Evolutionary conservation across 1,140 invertebrate genomes (phyloP).

Genomic region (Bombus pascuorum): DNA sequence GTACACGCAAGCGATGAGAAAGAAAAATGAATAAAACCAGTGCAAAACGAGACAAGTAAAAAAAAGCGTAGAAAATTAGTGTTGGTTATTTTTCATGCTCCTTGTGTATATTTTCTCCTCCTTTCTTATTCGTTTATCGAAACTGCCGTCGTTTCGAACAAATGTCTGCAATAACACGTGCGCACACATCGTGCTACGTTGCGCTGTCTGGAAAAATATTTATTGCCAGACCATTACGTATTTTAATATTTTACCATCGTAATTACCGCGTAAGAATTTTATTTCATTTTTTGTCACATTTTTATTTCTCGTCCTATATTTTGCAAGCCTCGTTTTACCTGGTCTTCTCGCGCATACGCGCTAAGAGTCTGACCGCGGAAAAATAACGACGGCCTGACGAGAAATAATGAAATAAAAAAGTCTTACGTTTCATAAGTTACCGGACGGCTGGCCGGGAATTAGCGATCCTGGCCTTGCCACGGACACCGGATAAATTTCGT

Average conservation of each 20-base stretch:
- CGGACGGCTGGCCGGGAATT: constrained; percentile 4
- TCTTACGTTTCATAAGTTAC: constrained; percentile 15
- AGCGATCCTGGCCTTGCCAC: not conserved
- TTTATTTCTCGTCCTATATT: not conserved
- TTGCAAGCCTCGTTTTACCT: not conserved
- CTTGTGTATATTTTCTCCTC: not conserved
- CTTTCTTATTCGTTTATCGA: constrained; percentile 1
- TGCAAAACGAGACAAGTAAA: not conserved
- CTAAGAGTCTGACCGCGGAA: not conserved
- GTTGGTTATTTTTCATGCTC: not conserved
- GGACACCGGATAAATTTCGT: constrained; percentile 17
- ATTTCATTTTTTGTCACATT: not conserved
- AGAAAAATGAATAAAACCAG: not conserved
- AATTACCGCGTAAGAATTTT: not conserved
- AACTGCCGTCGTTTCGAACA: not conserved
- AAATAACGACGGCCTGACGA: not conserved
- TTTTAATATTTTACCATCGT: constrained; percentile 13
- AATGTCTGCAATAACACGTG: not conserved
- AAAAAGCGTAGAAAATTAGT: not conserved
- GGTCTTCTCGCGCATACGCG: not conserved
- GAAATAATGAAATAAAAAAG: constrained; percentile 10
- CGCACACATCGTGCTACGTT: too few species aligned
- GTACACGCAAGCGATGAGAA: not conserved
- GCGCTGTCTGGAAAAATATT: not conserved
- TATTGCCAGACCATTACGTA: not conserved